These are phyloP conservation scores for Metridium senile DNA, from an alignment of 92 coral and sea anemone genomes.

Conservation along the genomic window DNA sequence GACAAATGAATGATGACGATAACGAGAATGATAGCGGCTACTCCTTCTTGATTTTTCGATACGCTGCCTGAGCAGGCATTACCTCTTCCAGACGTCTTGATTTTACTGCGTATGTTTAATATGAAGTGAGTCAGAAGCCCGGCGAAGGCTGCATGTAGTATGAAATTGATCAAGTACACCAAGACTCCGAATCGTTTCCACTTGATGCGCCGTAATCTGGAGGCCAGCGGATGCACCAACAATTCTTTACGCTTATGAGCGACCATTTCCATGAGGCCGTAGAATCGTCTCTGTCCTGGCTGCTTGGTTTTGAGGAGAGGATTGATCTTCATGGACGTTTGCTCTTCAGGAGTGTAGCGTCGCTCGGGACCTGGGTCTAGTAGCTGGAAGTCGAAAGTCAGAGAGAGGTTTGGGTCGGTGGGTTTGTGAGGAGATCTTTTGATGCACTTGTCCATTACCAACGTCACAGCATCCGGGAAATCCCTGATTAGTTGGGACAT, in stretches of 20 bases:
- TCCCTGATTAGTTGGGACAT: conserved; percentile 66
- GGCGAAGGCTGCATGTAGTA: conserved; percentile 50
- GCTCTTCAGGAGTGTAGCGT: conserved; percentile 12
- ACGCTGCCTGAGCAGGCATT: conserved; percentile 3
- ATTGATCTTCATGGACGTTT: not conserved
- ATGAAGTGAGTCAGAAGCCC: conserved; percentile 61
- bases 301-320: not conserved
- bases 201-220: conserved; percentile 64
- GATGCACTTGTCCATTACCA: conserved; percentile 79
- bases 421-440: conserved; percentile 52
- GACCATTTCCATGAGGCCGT: conserved; percentile 64
- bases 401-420: conserved; percentile 44
- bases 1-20: conserved; percentile 52
- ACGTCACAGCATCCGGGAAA: conserved; percentile 77
- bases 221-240: conserved; percentile 62
- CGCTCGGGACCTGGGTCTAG: conserved; percentile 82
- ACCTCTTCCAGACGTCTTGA: conserved; percentile 5
- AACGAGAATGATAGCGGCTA: conserved; percentile 41
- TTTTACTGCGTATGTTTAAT: conserved; percentile 50
- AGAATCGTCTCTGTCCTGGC: conserved; percentile 56
- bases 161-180: conserved; percentile 56
- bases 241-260: conserved; percentile 62
- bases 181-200: conserved; percentile 78
- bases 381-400: conserved; percentile 75
- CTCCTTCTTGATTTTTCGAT: conserved; percentile 24